Conservation (phyloP, 2,797 vertebrate genomes). For the Acanthiza pusilla region DNA sequence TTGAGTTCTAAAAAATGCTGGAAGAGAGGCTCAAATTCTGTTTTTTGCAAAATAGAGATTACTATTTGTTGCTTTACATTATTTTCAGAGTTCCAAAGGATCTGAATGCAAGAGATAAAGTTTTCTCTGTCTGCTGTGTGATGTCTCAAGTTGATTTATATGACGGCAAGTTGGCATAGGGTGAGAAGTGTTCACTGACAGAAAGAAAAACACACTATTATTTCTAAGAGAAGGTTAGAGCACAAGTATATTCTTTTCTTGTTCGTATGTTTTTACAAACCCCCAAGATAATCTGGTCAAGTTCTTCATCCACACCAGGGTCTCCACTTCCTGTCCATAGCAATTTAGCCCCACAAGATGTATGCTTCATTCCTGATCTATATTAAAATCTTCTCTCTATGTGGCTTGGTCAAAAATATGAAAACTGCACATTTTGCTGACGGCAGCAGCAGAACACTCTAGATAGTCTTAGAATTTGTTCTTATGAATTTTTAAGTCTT, state of each 20-base stretch:
- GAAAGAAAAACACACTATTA: not conserved
- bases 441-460: not conserved
- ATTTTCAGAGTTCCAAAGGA: not conserved
- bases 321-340: not conserved
- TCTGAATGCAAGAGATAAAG: not conserved
- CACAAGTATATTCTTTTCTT: not conserved
- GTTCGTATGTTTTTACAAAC: not conserved
- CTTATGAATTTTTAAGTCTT: not conserved
- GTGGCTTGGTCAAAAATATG: not conserved
- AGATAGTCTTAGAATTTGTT: not conserved
- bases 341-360: not conserved
- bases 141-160: not conserved
- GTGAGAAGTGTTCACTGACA: not conserved
- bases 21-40: constrained; percentile 9
- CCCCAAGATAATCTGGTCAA: not conserved
- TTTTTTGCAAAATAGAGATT: constrained; percentile 7
- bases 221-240: not conserved
- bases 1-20: not conserved
- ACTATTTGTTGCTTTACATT: not conserved
- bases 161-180: not conserved
- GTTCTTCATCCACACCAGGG: not conserved
- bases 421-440: not conserved
- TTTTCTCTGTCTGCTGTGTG: not conserved
- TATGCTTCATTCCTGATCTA: not conserved
- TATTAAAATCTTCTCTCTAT: not conserved